Base-by-base conservation (phyloP, 2,797 vertebrate species). In the Poeciliopsis infans region DNA sequence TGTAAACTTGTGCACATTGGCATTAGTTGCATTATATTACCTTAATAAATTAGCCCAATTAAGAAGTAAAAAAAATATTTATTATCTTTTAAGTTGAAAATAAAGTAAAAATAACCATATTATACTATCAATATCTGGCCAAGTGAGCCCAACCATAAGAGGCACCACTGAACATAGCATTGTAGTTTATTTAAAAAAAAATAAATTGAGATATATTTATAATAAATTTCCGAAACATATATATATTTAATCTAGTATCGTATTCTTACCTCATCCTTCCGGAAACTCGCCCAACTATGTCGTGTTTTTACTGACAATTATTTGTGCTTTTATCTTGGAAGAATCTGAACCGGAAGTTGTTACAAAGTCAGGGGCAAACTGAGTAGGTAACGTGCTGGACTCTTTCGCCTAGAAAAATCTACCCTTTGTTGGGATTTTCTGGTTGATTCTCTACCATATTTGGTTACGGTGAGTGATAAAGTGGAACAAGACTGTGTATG, bases 251-350 rank as follows among this genome's bases (percentile, higher is more conserved):
- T 51, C 18, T 11, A 20, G n/a, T 7, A 72, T 51, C 1, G 5
- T 59, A 59, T 15, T 61, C 59, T 33, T 36, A 2, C 1, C 5
- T 59, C 57, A 7, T 33, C 33, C 59, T 16, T 61, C 28, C 33
- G 59, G 59, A 8, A 61, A 33, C 59, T 61, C 31, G 16, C 28
- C 57, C 5, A 1, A 28, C 25, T 59, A 28, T 7, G 33, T 36
- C 20, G 3, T 39, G 49, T 11, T 39, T 18, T 66, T 23, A 66
- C 61, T 66, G 18, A 39, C 12, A 20, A 45, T 46, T 16, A 28
- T 71, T 31, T 18, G n/a, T 16, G 53, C 81, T 73, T 85, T 91
- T 86, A 90, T 84, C 86, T 0, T 86, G 85, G 57, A 33, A 61
- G 57, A 39, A 4, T 0, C 0, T 0, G 1, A 41, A 0, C 31